Evolutionary conservation across 2,797 vertebrate genomes (phyloP).

Genomic region (Antrozous pallidus): DNA sequence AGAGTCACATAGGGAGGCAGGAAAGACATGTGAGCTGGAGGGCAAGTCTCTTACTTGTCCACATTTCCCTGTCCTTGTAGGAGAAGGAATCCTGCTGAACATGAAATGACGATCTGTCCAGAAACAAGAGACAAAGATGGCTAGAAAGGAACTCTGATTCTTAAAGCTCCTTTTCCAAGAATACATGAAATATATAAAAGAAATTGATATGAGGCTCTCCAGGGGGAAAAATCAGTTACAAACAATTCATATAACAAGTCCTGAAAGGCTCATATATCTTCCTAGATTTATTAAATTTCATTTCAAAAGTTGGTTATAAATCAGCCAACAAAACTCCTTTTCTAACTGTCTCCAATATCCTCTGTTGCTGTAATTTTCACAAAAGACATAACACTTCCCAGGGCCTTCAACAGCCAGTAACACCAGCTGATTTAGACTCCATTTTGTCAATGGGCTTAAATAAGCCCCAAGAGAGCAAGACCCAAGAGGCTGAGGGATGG

Average conservation of each 20-base stretch:
- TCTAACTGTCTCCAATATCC: slow-evolving; percentile 20
- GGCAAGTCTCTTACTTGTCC: background rate
- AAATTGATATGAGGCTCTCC: slow-evolving; percentile 53
- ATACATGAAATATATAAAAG: slow-evolving; percentile 52
- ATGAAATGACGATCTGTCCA: background rate
- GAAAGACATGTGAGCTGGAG: background rate
- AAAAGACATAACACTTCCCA: slow-evolving; percentile 45
- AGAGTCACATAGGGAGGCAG: background rate
- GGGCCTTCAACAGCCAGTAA: slow-evolving; percentile 42
- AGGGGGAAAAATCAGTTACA: slow-evolving; percentile 41
- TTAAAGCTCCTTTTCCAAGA: slow-evolving; percentile 56
- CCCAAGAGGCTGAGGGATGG: background rate
- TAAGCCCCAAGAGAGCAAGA: background rate
- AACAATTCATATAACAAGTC: slow-evolving; percentile 71
- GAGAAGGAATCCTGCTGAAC: background rate
- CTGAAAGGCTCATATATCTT: slow-evolving; percentile 73
- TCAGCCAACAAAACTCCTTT: slow-evolving; percentile 68
- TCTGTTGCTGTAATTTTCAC: slow-evolving; percentile 59
- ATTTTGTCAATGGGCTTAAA: slow-evolving; percentile 27
- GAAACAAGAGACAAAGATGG: background rate
- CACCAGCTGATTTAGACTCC: slow-evolving; percentile 43
- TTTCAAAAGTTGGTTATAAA: slow-evolving; percentile 76
- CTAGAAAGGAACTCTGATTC: background rate
- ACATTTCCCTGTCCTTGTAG: background rate
- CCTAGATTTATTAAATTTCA: slow-evolving; percentile 76